Evolutionary conservation across 2,888 invertebrate species (phyloP).

Genomic region (Diaphora mendica): DNA sequence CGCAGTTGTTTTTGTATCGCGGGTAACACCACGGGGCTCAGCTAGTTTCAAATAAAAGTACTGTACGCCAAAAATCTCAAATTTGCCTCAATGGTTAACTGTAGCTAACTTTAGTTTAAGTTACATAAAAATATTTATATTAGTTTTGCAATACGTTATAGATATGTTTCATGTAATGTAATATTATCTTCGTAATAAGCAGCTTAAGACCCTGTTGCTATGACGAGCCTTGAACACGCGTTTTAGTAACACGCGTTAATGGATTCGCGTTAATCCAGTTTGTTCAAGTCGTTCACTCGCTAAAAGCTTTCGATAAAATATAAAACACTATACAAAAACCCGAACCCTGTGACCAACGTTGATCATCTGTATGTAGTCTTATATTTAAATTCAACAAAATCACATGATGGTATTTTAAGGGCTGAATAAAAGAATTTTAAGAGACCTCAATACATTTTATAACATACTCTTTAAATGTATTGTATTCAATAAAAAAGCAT

Average conservation of each 20-base stretch:
- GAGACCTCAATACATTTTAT: no score
- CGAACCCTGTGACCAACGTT: neutral
- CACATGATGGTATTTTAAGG: neutral
- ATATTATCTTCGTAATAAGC: neutral
- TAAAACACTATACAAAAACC: neutral
- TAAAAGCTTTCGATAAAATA: conserved; percentile 2
- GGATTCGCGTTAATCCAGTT: neutral
- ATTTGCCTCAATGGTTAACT: no score
- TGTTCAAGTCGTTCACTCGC: conserved; percentile 17
- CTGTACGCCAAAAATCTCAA: neutral
- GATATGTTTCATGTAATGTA: neutral
- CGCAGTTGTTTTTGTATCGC: no score
- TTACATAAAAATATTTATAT: neutral
- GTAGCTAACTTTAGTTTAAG: neutral
- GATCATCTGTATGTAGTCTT: neutral
- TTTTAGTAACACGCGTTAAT: neutral
- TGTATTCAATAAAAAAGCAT: neutral
- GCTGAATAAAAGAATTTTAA: neutral
- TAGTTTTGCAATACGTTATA: neutral
- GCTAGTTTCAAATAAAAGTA: neutral
- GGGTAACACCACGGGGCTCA: no score
- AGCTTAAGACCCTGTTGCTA: neutral
- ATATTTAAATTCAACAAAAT: neutral
- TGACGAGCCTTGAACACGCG: neutral
- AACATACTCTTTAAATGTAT: neutral